phyloP scores from a whole-genome alignment of 2,888 invertebrate species.

The Drosophila buzzatii region DNA sequence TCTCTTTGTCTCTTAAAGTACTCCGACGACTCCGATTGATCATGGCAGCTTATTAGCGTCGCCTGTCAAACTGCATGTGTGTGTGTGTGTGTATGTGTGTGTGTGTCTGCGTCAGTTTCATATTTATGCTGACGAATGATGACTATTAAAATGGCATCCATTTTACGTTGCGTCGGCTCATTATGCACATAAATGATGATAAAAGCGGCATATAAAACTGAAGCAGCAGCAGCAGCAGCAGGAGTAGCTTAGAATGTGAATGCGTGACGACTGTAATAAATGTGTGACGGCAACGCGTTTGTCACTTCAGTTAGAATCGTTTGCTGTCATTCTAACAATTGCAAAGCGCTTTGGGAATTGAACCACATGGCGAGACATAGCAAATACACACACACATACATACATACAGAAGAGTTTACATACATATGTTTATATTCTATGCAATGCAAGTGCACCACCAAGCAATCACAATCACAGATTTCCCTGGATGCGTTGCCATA shows the following conservation, averaged over 20 bases:
- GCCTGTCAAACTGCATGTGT: slow-evolving; percentile 45
- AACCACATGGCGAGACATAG: slow-evolving; percentile 46
- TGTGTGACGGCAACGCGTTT: slow-evolving; percentile 68
- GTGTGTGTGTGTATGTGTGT: too few relatives aligned
- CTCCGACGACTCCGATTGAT: slow-evolving; percentile 68
- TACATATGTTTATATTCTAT: too few relatives aligned
- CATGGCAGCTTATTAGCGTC: slow-evolving; percentile 79
- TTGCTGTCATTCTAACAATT: slow-evolving; percentile 64
- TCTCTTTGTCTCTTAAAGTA: slow-evolving; percentile 38
- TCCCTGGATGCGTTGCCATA: not conserved
- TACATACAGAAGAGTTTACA: not conserved
- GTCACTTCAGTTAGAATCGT: slow-evolving; percentile 73
- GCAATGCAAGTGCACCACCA: not conserved
- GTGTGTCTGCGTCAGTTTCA: slow-evolving; percentile 40
- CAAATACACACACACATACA: not conserved
- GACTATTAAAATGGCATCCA: slow-evolving; percentile 80
- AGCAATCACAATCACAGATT: not conserved
- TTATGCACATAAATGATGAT: slow-evolving; percentile 82
- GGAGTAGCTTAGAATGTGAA: slow-evolving; percentile 13
- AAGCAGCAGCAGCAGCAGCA: slow-evolving; percentile 37
- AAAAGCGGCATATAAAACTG: slow-evolving; percentile 77
- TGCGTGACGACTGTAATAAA: slow-evolving; percentile 79
- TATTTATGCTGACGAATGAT: slow-evolving; percentile 78
- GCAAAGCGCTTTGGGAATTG: slow-evolving; percentile 62
- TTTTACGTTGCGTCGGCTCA: slow-evolving; percentile 72